A percentile compares a stretch with the other conserved stretches of the same genome.
These are phyloP conservation scores for Reinhardtius hippoglossoides DNA, from an alignment of 2,113 vertebrate genomes.

Conservation along the genomic window DNA sequence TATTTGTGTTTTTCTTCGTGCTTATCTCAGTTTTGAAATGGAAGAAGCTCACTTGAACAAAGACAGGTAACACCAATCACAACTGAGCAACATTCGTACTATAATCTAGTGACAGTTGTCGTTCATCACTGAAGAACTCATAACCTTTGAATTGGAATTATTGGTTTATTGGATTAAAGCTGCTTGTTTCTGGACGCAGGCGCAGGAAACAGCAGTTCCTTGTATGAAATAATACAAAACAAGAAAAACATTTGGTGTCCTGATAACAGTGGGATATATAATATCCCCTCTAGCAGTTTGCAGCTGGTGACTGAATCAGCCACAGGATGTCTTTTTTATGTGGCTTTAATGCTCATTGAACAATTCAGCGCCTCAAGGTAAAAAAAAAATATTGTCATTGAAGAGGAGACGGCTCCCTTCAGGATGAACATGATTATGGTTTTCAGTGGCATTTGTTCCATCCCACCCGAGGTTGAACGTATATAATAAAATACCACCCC, in stretches of 20 bases:
- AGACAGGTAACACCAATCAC: no score
- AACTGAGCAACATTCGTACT: no score
- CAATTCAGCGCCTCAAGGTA: conserved; percentile 18
- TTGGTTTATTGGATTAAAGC: no score
- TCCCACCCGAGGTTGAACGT: conserved; percentile 5
- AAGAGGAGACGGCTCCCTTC: conserved; percentile 33
- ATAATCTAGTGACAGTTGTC: no score
- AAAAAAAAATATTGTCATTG: background rate
- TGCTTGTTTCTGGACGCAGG: no score
- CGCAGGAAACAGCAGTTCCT: no score
- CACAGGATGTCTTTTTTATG: conserved; percentile 7
- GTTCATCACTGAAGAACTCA: no score
- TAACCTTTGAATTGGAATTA: no score
- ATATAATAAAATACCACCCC: conserved; percentile 22
- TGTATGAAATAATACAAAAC: background rate
- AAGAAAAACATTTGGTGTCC: background rate
- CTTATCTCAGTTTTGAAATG: no score
- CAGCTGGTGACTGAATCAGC: conserved; percentile 19
- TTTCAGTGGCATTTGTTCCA: conserved; percentile 56
- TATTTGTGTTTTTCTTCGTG: no score
- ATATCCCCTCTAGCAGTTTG: background rate
- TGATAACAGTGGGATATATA: background rate
- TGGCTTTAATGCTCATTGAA: conserved; percentile 22
- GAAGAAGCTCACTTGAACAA: no score
- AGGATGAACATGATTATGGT: conserved; percentile 14